Evolutionary conservation across 2,113 vertebrate genomes (phyloP).

Genomic region (Myotis davidii): DNA sequence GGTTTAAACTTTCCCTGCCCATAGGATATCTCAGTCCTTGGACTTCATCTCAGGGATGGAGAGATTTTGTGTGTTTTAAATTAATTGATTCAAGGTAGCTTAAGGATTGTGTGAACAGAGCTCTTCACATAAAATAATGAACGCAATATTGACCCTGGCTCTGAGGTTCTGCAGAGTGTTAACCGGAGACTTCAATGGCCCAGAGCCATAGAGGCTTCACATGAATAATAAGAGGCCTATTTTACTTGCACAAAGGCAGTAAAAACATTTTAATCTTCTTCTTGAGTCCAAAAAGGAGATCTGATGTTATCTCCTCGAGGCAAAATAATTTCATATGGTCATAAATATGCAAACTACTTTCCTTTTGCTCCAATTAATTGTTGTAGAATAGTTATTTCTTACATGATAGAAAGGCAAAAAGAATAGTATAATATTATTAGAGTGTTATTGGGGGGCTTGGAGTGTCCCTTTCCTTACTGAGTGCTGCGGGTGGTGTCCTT

Average conservation of each 20-base stretch:
- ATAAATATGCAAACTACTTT: conserved; percentile 2
- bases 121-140: background rate
- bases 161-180: background rate
- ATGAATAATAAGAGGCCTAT: background rate
- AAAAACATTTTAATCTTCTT: conserved; percentile 16
- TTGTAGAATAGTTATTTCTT: background rate
- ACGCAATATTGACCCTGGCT: background rate
- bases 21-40: background rate
- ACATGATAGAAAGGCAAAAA: background rate
- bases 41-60: background rate
- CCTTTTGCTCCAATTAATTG: background rate
- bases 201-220: background rate
- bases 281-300: background rate
- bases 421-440: background rate
- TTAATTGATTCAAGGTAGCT: conserved; percentile 2
- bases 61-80: background rate
- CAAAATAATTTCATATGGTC: background rate
- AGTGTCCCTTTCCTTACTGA: too few species aligned
- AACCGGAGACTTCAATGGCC: background rate
- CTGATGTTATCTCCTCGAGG: background rate
- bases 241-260: background rate
- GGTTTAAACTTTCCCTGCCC: background rate
- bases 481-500: too few species aligned
- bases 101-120: conserved; percentile 16
- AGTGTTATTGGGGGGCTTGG: background rate